phyloP scores from a whole-genome alignment of 2,113 vertebrate genomes.

The Zingel zingel region DNA sequence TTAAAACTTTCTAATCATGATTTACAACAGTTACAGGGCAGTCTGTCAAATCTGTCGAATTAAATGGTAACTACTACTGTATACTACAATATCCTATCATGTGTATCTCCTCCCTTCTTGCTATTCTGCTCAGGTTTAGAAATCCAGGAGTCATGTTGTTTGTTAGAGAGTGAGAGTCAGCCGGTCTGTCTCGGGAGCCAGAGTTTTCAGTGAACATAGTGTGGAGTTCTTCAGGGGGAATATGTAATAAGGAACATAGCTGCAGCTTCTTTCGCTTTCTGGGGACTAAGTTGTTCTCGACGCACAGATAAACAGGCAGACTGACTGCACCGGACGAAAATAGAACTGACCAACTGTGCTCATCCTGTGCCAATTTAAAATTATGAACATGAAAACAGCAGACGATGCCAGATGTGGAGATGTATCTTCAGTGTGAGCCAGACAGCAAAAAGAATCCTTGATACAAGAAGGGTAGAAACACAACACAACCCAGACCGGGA shows the following conservation, averaged over 20 bases:
- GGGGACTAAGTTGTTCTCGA: constrained; percentile 62
- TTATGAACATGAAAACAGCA: constrained; percentile 34
- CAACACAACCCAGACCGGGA: not conserved
- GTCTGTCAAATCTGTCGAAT: not conserved
- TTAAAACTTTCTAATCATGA: not conserved
- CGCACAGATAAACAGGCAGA: constrained; percentile 57
- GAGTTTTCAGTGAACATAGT: constrained; percentile 69
- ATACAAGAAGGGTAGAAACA: too few species aligned
- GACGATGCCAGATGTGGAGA: constrained; percentile 46
- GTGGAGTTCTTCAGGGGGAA: constrained; percentile 77
- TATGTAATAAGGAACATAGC: constrained; percentile 74
- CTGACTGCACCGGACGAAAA: constrained; percentile 42
- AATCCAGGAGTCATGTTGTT: constrained; percentile 70
- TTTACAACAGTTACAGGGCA: not conserved
- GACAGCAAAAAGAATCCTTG: not conserved
- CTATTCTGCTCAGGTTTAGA: constrained; percentile 69
- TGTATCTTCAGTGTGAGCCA: constrained; percentile 28
- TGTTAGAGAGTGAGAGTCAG: constrained; percentile 64
- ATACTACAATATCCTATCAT: not conserved
- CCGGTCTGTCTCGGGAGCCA: constrained; percentile 62
- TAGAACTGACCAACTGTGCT: constrained; percentile 48
- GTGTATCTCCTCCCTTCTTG: constrained; percentile 41
- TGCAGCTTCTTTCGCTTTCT: constrained; percentile 57
- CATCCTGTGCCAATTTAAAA: constrained; percentile 45
- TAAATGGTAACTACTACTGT: not conserved